Evolutionary conservation across 2,888 invertebrate species (phyloP).

Genomic region (Plemyria rubiginata): DNA sequence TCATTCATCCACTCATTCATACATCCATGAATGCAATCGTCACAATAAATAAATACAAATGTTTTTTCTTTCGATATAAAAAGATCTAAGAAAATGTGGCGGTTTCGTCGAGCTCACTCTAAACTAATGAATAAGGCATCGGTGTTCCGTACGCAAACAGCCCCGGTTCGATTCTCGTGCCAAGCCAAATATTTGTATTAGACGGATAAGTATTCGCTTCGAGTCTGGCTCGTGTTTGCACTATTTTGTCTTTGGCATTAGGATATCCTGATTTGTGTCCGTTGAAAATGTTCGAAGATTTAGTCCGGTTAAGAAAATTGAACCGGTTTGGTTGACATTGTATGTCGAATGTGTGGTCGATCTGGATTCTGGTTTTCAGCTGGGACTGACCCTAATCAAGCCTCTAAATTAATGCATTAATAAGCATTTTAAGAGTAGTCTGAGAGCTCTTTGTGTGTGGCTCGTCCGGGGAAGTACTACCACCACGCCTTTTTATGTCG

Average conservation of each 20-base stretch:
- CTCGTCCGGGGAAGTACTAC: no score
- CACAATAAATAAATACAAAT: no score
- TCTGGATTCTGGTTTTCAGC: no score
- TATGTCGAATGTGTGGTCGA: no score
- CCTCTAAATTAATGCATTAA: no score
- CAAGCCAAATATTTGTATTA: conserved; percentile 42
- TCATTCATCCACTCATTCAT: no score
- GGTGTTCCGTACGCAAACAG: conserved; percentile 34
- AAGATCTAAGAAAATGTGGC: not conserved
- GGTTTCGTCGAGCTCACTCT: conserved; percentile 13
- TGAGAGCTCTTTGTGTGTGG: no score
- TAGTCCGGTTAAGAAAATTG: conserved; percentile 16
- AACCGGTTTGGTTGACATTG: not conserved
- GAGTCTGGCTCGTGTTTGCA: conserved; percentile 33
- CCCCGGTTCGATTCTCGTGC: conserved; percentile 40
- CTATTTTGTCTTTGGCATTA: conserved; percentile 37
- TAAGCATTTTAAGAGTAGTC: no score
- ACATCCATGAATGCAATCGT: no score
- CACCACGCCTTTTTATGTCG: no score
- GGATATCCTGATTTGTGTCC: conserved; percentile 36
- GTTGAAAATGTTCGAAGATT: conserved; percentile 1
- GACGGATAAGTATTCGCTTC: conserved; percentile 35
- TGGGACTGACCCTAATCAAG: no score
- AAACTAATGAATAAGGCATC: conserved; percentile 42
- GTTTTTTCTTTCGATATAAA: no score